A percentile compares a stretch with the other conserved stretches of the same genome.
Conservation (phyloP, 1,140 invertebrate genomes). For the Drosophila tristis region DNA sequence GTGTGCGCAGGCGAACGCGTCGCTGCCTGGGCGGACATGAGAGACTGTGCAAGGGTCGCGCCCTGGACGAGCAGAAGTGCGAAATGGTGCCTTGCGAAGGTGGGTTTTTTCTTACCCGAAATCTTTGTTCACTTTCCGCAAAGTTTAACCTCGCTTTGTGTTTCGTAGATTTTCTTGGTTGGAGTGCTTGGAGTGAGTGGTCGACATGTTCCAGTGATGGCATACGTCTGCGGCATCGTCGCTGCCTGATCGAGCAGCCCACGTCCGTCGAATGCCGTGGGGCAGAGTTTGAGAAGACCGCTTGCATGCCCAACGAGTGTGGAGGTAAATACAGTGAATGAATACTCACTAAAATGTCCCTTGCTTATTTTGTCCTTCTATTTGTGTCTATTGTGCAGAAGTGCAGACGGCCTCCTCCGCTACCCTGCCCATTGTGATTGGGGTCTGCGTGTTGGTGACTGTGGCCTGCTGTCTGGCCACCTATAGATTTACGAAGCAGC, state of each 20-base stretch:
- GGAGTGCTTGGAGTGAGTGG: slow-evolving; percentile 90
- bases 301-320: slow-evolving; percentile 86
- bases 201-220: slow-evolving; percentile 87
- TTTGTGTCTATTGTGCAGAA: slow-evolving; percentile 32
- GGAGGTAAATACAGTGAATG: slow-evolving; percentile 43
- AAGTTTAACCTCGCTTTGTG: neutral
- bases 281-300: slow-evolving; percentile 87
- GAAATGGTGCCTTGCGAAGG: slow-evolving; percentile 87
- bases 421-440: slow-evolving; percentile 57
- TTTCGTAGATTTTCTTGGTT: slow-evolving; percentile 85
- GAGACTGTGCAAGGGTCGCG: slow-evolving; percentile 85
- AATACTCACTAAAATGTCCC: neutral
- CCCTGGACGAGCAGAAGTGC: slow-evolving; percentile 86
- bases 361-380: neutral
- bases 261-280: slow-evolving; percentile 88
- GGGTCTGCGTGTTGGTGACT: slow-evolving; percentile 38
- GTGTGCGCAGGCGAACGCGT: slow-evolving; percentile 86
- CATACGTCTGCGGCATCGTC: slow-evolving; percentile 88
- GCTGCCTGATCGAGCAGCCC: slow-evolving; percentile 85
- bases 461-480: slow-evolving; percentile 72
- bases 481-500: slow-evolving; percentile 53
- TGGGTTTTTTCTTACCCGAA: slow-evolving; percentile 64
- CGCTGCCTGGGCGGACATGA: slow-evolving; percentile 86
- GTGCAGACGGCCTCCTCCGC: slow-evolving; percentile 57
- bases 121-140: neutral